Evolutionary conservation across 2,113 vertebrate species (phyloP).

Genomic region (Odontophorus gujanensis): DNA sequence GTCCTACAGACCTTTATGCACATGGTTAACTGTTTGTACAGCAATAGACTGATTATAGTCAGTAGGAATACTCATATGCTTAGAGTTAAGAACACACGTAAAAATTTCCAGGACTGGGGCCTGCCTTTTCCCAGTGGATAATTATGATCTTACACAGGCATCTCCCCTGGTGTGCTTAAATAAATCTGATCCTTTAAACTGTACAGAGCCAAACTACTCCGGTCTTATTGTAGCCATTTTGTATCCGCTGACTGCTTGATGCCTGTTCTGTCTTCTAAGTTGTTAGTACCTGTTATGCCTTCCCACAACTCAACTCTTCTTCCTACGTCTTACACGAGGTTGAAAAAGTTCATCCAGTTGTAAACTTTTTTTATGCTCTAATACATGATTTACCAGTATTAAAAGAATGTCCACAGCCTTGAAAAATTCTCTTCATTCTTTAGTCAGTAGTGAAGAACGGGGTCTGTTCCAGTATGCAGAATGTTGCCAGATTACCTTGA

Average conservation of each 20-base stretch:
- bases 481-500: background rate
- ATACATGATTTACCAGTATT: background rate
- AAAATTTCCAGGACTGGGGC: background rate
- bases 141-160: background rate
- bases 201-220: slow-evolving; percentile 27
- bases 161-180: background rate
- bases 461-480: slow-evolving; percentile 18
- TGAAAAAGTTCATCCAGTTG: slow-evolving; percentile 4
- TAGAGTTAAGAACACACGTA: slow-evolving; percentile 15
- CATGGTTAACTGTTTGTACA: background rate
- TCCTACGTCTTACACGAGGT: background rate
- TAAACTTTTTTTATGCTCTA: slow-evolving; percentile 46
- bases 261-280: slow-evolving; percentile 4
- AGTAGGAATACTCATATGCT: background rate
- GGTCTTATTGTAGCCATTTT: slow-evolving; percentile 26
- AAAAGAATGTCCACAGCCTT: slow-evolving; percentile 30
- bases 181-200: slow-evolving; percentile 66
- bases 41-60: background rate
- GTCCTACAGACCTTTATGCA: background rate
- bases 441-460: background rate
- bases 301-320: background rate
- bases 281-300: slow-evolving; percentile 13
- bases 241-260: slow-evolving; percentile 40
- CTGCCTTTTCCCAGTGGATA: slow-evolving; percentile 35
- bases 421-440: slow-evolving; percentile 45